These are phyloP conservation scores for Yponomeuta cagnagella DNA, from an alignment of 2,888 invertebrate genomes.

Conservation along the genomic window DNA sequence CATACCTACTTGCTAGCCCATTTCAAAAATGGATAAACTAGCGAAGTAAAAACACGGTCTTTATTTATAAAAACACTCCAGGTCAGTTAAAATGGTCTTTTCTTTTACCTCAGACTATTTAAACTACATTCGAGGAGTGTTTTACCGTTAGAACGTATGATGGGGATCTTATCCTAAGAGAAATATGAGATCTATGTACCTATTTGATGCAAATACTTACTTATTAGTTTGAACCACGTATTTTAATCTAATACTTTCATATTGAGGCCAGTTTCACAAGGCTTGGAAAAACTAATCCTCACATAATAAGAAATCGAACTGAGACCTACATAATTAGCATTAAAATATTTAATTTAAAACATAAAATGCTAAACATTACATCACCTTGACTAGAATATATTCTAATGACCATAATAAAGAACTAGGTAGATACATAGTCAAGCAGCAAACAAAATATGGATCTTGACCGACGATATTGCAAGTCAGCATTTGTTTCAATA, in stretches of 20 bases:
- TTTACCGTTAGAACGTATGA: too few species aligned
- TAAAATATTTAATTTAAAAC: not conserved
- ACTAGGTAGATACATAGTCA: conserved; percentile 5
- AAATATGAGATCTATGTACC: conserved; percentile 8
- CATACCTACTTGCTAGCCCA: too few species aligned
- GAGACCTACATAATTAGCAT: not conserved
- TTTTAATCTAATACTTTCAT: not conserved
- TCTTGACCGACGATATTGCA: not conserved
- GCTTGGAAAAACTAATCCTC: not conserved
- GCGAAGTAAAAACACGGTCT: too few species aligned
- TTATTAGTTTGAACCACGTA: not conserved
- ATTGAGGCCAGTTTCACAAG: not conserved
- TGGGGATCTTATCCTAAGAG: not conserved
- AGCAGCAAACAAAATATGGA: not conserved
- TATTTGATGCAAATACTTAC: not conserved
- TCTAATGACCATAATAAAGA: not conserved
- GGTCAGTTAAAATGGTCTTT: too few species aligned
- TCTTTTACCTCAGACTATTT: too few species aligned
- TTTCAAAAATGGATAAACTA: too few species aligned
- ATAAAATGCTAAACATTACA: not conserved
- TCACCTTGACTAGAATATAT: conserved; percentile 13
- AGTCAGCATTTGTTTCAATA: not conserved
- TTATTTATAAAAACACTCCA: too few species aligned
- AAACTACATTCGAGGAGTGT: too few species aligned
- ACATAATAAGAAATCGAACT: not conserved